Conservation (phyloP, 2,888 invertebrate species). For the Nineta flava region DNA sequence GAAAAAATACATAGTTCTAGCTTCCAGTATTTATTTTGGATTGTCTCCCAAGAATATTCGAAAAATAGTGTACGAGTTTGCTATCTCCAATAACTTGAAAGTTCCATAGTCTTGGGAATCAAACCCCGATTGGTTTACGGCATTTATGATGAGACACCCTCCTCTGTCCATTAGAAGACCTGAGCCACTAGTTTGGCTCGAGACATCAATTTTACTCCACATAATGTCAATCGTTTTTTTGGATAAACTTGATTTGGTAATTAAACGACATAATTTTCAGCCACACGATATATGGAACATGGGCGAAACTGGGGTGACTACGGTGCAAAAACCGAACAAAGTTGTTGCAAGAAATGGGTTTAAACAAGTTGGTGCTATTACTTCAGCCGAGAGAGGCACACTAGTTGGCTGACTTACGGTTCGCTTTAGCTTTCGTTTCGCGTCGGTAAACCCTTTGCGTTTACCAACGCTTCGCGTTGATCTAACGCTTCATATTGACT, state of each 20-base stretch:
- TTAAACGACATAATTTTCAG: too few species aligned
- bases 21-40: neutral
- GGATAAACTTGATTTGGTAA: slow-evolving; percentile 11
- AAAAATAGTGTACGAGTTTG: neutral
- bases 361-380: too few species aligned
- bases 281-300: too few species aligned
- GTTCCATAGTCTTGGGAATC: neutral
- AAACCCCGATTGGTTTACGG: too few species aligned
- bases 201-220: slow-evolving; percentile 16
- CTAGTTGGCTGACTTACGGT: too few species aligned
- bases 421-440: too few species aligned
- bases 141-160: too few species aligned
- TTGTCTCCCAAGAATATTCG: neutral
- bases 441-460: too few species aligned
- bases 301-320: too few species aligned
- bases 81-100: neutral
- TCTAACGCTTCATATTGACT: too few species aligned
- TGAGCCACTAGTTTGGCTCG: slow-evolving; percentile 17
- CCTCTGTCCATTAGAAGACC: slow-evolving; percentile 16
- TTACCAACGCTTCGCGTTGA: too few species aligned
- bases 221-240: slow-evolving; percentile 16
- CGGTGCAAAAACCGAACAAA: too few species aligned
- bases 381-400: slow-evolving; percentile 20
- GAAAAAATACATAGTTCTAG: neutral
- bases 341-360: slow-evolving; percentile 21